These are phyloP conservation scores for Amazona vittata DNA, from an alignment of 2,113 vertebrate species.

Conservation along the genomic window DNA sequence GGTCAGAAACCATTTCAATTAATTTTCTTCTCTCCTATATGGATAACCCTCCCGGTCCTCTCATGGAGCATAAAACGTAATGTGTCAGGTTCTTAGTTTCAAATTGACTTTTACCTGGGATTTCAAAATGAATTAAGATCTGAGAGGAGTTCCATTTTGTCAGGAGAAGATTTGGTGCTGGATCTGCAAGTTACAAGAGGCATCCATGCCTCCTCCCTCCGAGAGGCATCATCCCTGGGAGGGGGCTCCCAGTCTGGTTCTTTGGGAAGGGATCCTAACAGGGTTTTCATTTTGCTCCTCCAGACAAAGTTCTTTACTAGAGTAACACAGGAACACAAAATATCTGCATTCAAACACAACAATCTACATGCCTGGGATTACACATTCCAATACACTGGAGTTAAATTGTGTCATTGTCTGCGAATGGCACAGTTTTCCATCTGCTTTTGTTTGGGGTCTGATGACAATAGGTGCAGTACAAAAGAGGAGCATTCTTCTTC, in stretches of 20 bases:
- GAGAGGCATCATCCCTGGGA: background rate
- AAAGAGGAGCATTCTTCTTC: background rate
- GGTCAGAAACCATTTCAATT: background rate
- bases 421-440: background rate
- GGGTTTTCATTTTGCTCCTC: background rate
- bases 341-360: background rate
- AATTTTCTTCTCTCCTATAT: background rate
- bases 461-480: background rate
- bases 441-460: background rate
- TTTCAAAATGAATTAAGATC: background rate
- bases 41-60: background rate
- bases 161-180: background rate
- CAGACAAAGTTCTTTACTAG: background rate
- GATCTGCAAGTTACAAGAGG: background rate
- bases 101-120: background rate
- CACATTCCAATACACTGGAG: background rate
- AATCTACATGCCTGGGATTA: background rate
- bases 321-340: background rate
- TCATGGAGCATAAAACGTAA: background rate
- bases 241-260: background rate
- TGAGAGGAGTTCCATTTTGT: background rate
- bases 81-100: background rate
- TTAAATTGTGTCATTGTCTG: background rate
- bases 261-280: background rate
- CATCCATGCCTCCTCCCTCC: background rate